Conservation (phyloP, 2,888 invertebrate species). For the Nebria salina region DNA sequence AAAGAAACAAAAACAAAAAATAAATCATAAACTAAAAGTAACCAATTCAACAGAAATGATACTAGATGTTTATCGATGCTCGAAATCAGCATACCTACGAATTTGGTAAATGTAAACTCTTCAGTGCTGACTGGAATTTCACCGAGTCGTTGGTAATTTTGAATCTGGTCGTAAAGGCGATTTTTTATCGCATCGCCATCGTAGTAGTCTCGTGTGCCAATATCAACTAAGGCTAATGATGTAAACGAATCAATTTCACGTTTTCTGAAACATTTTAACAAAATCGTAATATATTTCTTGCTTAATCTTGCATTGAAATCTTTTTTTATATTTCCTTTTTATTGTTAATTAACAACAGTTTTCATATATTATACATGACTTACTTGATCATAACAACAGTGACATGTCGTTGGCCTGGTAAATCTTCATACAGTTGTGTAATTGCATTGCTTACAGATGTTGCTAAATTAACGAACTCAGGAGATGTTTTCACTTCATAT, state of each 20-base stretch:
- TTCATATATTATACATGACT: slow-evolving; percentile 58
- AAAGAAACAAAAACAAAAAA: slow-evolving; percentile 51
- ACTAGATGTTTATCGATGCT: slow-evolving; percentile 2
- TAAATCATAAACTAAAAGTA: slow-evolving; percentile 50
- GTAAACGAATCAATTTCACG: slow-evolving; percentile 69
- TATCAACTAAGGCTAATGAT: slow-evolving; percentile 74
- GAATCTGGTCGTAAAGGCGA: slow-evolving; percentile 69
- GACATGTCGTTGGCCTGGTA: slow-evolving; percentile 69
- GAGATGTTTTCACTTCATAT: slow-evolving; percentile 70
- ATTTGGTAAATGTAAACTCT: slow-evolving; percentile 69
- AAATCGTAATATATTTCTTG: too few species aligned
- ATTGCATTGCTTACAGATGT: slow-evolving; percentile 69
- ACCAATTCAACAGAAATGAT: slow-evolving; percentile 22
- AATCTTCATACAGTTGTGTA: slow-evolving; percentile 66
- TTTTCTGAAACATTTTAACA: slow-evolving; percentile 61
- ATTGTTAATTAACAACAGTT: too few species aligned
- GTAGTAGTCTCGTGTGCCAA: slow-evolving; percentile 70
- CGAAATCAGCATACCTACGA: slow-evolving; percentile 64
- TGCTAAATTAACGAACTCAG: slow-evolving; percentile 69
- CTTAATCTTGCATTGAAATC: too few species aligned
- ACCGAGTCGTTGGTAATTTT: slow-evolving; percentile 66
- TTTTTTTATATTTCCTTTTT: too few species aligned
- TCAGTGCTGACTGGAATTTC: slow-evolving; percentile 66
- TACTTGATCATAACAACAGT: slow-evolving; percentile 77
- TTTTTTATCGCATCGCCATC: slow-evolving; percentile 63